Percentiles rank a stretch among this genome's conserved stretches.
Evolutionary conservation across 2,113 vertebrate genomes (phyloP).

Genomic region (Morone saxatilis): DNA sequence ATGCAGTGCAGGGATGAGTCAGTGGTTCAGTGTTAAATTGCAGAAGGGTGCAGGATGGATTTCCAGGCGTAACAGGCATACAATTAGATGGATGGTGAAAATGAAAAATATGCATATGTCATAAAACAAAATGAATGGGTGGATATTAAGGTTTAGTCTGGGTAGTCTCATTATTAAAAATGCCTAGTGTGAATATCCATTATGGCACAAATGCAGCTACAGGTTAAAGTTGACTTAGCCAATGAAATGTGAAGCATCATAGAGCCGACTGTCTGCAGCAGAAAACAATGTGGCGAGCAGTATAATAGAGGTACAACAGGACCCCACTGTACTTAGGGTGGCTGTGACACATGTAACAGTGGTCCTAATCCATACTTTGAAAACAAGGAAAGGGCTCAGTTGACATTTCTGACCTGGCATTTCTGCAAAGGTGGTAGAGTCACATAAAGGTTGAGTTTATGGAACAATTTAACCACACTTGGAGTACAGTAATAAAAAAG

Average conservation of each 20-base stretch:
- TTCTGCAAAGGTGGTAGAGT: conserved; percentile 24
- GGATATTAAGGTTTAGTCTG: background rate
- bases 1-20: background rate
- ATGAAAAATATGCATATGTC: background rate
- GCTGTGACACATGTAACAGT: background rate
- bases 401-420: conserved; percentile 49
- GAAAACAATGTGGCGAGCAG: background rate
- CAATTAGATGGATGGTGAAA: conserved; percentile 17
- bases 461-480: conserved; percentile 44
- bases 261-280: background rate
- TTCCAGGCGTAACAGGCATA: background rate
- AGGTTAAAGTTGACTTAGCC: background rate
- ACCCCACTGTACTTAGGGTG: background rate
- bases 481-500: conserved; percentile 53
- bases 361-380: background rate
- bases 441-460: conserved; percentile 25
- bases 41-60: background rate
- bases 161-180: background rate
- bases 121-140: background rate
- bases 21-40: conserved; percentile 15
- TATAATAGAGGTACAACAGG: background rate
- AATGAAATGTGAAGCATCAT: background rate
- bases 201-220: background rate
- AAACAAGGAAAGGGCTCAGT: background rate
- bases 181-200: background rate